A percentile compares a stretch with the other conserved stretches of the same genome.
These are phyloP conservation scores for Cephalotes varians DNA, from an alignment of 2,888 invertebrate genomes.

Conservation along the genomic window DNA sequence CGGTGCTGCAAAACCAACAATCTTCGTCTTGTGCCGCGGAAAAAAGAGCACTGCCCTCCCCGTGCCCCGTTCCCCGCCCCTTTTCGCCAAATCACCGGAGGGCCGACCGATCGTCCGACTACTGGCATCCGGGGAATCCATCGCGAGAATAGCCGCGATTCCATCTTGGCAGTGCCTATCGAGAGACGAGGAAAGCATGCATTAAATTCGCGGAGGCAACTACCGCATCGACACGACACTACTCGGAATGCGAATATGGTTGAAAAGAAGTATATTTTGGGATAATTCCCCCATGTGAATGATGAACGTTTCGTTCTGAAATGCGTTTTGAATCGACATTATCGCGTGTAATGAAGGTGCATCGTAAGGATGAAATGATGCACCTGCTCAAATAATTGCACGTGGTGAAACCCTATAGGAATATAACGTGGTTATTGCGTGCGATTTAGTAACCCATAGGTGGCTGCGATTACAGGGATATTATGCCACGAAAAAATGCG, in stretches of 20 bases:
- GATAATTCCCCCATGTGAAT: constrained; percentile 42
- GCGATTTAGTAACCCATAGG: constrained; percentile 43
- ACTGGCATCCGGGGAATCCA: constrained; percentile 77
- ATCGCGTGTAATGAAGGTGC: constrained; percentile 49
- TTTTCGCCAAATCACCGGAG: constrained; percentile 74
- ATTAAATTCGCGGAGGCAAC: constrained; percentile 67
- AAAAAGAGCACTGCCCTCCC: constrained; percentile 75
- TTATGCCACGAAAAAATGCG: background rate
- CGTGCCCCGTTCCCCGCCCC: constrained; percentile 65
- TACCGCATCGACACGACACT: constrained; percentile 68
- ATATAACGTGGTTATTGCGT: constrained; percentile 42
- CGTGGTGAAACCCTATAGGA: constrained; percentile 15
- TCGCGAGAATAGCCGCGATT: constrained; percentile 70
- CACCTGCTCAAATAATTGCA: constrained; percentile 42
- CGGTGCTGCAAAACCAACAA: constrained; percentile 83
- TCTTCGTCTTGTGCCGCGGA: constrained; percentile 79
- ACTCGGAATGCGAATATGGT: constrained; percentile 67
- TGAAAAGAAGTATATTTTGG: constrained; percentile 56
- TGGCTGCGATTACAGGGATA: constrained; percentile 32
- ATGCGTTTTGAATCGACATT: constrained; percentile 41
- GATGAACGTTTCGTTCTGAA: constrained; percentile 49
- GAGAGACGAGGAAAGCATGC: constrained; percentile 64
- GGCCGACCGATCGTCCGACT: constrained; percentile 71
- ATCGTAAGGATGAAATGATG: constrained; percentile 33
- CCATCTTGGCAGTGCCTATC: constrained; percentile 67